phyloP scores from a whole-genome alignment of 30 jellyfish, hydroid and myxozoan species.

The Nemopilema nomurai region DNA sequence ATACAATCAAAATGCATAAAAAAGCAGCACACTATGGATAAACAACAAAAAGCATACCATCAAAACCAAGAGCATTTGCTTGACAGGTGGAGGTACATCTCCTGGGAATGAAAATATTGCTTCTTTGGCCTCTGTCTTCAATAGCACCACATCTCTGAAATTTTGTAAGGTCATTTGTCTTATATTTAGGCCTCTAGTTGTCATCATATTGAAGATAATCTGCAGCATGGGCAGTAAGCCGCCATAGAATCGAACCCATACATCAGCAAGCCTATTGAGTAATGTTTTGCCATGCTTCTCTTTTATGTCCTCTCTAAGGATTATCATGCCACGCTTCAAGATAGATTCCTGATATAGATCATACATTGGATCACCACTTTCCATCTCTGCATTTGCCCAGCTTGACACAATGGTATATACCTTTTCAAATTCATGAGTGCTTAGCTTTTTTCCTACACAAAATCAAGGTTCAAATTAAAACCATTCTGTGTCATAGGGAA shows the following conservation, averaged over 20 bases:
- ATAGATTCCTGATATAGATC: constrained; percentile 79
- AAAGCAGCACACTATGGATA: background rate
- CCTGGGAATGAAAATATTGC: constrained; percentile 58
- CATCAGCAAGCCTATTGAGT: constrained; percentile 75
- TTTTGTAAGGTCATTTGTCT: constrained; percentile 75
- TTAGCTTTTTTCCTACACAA: constrained; percentile 80
- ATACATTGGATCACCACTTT: constrained; percentile 70
- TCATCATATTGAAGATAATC: constrained; percentile 78
- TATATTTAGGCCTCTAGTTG: constrained; percentile 78
- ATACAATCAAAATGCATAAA: background rate
- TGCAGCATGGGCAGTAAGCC: constrained; percentile 84
- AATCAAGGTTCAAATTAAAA: background rate
- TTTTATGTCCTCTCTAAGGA: constrained; percentile 82
- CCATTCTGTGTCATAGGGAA: too few species aligned
- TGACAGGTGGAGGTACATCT: constrained; percentile 68
- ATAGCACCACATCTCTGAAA: constrained; percentile 86
- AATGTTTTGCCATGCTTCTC: constrained; percentile 89
- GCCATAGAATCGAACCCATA: constrained; percentile 87
- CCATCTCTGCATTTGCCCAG: constrained; percentile 77
- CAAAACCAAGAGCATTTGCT: constrained; percentile 90
- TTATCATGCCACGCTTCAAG: constrained; percentile 87
- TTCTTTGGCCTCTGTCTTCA: constrained; percentile 86
- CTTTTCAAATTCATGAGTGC: constrained; percentile 76
- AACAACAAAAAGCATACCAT: constrained; percentile 65
- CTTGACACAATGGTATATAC: constrained; percentile 79